Evolutionary conservation across 2,888 invertebrate genomes (phyloP), one percentile per base, ranked within the genome.

Genomic region (Helobdella robusta): DNA sequence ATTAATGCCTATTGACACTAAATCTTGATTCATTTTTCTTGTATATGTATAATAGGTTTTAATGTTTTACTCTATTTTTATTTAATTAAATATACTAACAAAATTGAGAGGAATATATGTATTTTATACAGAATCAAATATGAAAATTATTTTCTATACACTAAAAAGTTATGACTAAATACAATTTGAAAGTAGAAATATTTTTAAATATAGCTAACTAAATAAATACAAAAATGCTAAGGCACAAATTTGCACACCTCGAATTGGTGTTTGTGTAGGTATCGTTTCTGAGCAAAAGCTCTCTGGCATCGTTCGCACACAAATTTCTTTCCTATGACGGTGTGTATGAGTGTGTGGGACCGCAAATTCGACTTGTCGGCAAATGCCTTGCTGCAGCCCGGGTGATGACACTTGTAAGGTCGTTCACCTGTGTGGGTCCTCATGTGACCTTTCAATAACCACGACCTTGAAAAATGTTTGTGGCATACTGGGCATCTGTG

Each of bases 371-470:
- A 77, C 62, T 76, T 75, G 68, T 78, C 78, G 0, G 78, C 77
- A 68, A 78, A 78, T 1, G 76, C 75, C 65, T 75, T 76, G 48
- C 72, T 73, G 67, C 78, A 78, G 6, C 73, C 73, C 4, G 72
- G 69, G 35, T 74, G 69, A 0, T 71, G 71, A 67, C 78, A 78
- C 30, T 70, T 68, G 67, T 73, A 78, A 0, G 78, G 78, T 8
- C 74, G 68, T 64, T 78, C 78, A 0, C 78, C 78, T 0, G 77
- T 78, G 67, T 78, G 78, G 2, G 75, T 78, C 15, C 78, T 68
- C 72, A 77, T 72, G 69, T 78, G 78, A 0, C 77, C 78, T 64
- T 77, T 77, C 18, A 78, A 72, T 5, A 78, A 73, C 77, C 77
- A 78, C 0, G 76, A 75, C 4, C 78, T 70, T 5, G 76, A 74